Percentiles rank a stretch among this genome's conserved stretches.
These are phyloP conservation scores for Chrysina gloriosa DNA, from an alignment of 2,888 invertebrate genomes.

Conservation along the genomic window DNA sequence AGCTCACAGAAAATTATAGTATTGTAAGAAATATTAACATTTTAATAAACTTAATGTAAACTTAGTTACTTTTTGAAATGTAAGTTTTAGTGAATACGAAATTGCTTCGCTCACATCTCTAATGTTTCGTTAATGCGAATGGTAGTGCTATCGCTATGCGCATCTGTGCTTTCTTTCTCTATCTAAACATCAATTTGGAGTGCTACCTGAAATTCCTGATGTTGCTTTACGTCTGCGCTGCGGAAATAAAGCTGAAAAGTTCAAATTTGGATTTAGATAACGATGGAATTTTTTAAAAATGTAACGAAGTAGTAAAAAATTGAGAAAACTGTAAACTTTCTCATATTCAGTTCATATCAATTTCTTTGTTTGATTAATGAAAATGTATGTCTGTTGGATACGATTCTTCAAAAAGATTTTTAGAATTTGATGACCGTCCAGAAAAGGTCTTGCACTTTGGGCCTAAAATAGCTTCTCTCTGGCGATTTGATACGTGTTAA, in stretches of 20 bases:
- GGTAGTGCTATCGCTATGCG: conserved; percentile 50
- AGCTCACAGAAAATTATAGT: too few relatives aligned
- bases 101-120: conserved; percentile 41
- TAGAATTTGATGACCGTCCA: too few relatives aligned
- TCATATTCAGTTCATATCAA: too few relatives aligned
- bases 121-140: neutral
- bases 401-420: too few relatives aligned
- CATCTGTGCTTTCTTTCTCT: conserved; percentile 57
- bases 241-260: neutral
- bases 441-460: too few relatives aligned
- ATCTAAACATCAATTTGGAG: conserved; percentile 61
- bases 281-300: too few relatives aligned
- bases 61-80: neutral
- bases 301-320: too few relatives aligned
- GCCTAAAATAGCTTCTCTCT: too few relatives aligned
- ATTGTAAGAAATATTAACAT: neutral
- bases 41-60: neutral
- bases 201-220: conserved; percentile 49
- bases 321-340: too few relatives aligned
- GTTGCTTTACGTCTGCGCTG: conserved; percentile 53
- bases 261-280: conserved; percentile 16
- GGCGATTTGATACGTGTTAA: too few relatives aligned
- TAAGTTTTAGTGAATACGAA: neutral
- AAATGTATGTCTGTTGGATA: too few relatives aligned
- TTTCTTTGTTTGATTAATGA: too few relatives aligned